Conservation (phyloP, 2,888 invertebrate species). For the Parnassius smintheus region DNA sequence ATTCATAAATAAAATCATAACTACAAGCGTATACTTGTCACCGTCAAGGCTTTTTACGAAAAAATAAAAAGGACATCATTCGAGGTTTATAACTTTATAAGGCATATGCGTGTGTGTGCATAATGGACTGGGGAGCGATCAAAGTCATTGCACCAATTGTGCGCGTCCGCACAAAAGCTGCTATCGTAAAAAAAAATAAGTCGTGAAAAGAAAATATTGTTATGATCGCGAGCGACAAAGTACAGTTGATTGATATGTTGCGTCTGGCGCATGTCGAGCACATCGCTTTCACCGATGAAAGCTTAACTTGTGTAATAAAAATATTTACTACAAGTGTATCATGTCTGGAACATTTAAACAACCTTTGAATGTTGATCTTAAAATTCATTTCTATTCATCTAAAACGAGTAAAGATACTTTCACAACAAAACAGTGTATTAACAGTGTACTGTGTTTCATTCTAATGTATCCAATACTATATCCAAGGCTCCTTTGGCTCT, state of each 20-base stretch:
- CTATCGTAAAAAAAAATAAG: constrained; percentile 62
- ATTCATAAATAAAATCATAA: constrained; percentile 25
- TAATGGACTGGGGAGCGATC: constrained; percentile 58
- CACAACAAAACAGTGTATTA: no score
- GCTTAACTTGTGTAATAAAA: constrained; percentile 57
- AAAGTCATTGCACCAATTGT: constrained; percentile 60
- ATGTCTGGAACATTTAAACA: background rate
- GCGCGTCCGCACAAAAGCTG: constrained; percentile 38
- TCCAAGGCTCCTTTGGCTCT: no score
- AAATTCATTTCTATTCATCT: no score
- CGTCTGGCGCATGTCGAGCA: constrained; percentile 53
- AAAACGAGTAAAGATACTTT: no score
- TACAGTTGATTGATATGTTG: constrained; percentile 62
- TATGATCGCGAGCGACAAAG: constrained; percentile 50
- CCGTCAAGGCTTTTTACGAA: constrained; percentile 30
- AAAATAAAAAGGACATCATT: constrained; percentile 32
- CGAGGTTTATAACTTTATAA: constrained; percentile 62
- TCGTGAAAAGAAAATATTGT: constrained; percentile 64
- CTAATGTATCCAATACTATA: no score
- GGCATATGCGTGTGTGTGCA: constrained; percentile 55
- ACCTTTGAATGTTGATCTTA: no score
- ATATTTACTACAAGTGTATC: constrained; percentile 28
- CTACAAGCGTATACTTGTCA: constrained; percentile 26
- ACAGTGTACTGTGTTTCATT: no score
- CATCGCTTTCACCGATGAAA: constrained; percentile 64